phyloP scores from a whole-genome alignment of 2,888 invertebrate genomes.

The Lampropteryx suffumata region DNA sequence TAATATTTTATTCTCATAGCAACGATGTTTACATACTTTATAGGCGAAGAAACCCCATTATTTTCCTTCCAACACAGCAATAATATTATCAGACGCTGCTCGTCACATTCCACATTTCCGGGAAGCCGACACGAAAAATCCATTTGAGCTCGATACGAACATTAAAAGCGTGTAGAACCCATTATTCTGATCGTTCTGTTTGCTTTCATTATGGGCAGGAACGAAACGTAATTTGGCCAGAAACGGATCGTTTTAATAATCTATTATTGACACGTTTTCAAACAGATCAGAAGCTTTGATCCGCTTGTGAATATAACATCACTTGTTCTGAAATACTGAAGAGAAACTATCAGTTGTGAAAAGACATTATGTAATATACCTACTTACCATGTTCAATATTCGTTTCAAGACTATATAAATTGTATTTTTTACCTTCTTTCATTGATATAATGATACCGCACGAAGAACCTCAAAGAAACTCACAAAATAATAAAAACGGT shows the following conservation, averaged over 20 bases:
- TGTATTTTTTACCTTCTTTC: too few species aligned
- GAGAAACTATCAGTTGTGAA: too few species aligned
- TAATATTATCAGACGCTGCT: slow-evolving; percentile 21
- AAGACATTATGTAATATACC: too few species aligned
- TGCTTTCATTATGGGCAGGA: slow-evolving; percentile 25
- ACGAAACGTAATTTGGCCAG: slow-evolving; percentile 8
- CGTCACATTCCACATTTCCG: slow-evolving; percentile 26
- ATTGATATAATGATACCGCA: too few species aligned
- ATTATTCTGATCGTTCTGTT: slow-evolving; percentile 28
- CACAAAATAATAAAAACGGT: too few species aligned
- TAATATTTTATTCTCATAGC: background rate
- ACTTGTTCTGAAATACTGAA: too few species aligned
- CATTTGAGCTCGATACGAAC: slow-evolving; percentile 28
- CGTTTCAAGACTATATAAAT: too few species aligned
- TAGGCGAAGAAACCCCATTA: background rate
- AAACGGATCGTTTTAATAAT: slow-evolving; percentile 2
- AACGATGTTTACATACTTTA: background rate
- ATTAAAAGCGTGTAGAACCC: slow-evolving; percentile 20
- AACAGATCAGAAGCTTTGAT: too few species aligned
- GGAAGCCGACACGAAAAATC: slow-evolving; percentile 32
- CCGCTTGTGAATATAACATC: too few species aligned
- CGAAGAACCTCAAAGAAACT: too few species aligned
- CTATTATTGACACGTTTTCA: background rate
- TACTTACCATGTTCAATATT: too few species aligned
- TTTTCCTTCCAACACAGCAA: slow-evolving; percentile 4